phyloP scores from a whole-genome alignment of 2,797 vertebrate species.

The Malacoraja senta region DNA sequence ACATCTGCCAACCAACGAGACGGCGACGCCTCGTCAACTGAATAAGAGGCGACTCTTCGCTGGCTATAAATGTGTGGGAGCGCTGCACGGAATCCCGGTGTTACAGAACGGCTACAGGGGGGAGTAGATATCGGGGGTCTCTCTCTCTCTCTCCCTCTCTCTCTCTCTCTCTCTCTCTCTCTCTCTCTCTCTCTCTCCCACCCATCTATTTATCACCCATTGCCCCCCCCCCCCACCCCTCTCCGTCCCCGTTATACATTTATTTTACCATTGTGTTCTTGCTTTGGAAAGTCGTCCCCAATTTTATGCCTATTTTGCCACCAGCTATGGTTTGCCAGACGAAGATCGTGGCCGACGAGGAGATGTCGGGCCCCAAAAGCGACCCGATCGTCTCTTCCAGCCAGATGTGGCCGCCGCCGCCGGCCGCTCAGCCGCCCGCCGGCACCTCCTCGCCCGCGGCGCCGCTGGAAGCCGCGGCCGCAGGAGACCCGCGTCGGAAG shows the following conservation, averaged over 20 bases:
- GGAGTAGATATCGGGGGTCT: neutral
- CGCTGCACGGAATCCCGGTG: neutral
- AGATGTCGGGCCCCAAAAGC: constrained; percentile 78
- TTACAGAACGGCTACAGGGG: neutral
- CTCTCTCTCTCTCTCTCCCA: too few relatives aligned
- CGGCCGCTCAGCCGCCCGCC: constrained; percentile 46
- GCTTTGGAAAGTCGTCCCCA: neutral
- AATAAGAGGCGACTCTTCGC: neutral
- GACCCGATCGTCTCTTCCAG: constrained; percentile 69
- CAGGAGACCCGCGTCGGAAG: constrained; percentile 56
- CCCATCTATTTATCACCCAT: neutral
- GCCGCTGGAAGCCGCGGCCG: neutral
- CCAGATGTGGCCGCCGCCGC: constrained; percentile 77
- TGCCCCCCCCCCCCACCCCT: neutral
- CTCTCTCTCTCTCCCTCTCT: constrained; percentile 6
- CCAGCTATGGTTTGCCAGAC: constrained; percentile 98
- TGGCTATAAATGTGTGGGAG: neutral
- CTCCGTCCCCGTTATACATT: neutral
- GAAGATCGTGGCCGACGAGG: constrained; percentile 92
- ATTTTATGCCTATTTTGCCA: constrained; percentile 92
- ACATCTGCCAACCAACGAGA: neutral
- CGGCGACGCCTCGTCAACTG: neutral
- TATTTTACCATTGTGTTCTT: neutral
- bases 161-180: neutral
- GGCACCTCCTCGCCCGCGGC: constrained; percentile 42